phyloP scores from a whole-genome alignment of 2,888 invertebrate species.

The Spisula solida region DNA sequence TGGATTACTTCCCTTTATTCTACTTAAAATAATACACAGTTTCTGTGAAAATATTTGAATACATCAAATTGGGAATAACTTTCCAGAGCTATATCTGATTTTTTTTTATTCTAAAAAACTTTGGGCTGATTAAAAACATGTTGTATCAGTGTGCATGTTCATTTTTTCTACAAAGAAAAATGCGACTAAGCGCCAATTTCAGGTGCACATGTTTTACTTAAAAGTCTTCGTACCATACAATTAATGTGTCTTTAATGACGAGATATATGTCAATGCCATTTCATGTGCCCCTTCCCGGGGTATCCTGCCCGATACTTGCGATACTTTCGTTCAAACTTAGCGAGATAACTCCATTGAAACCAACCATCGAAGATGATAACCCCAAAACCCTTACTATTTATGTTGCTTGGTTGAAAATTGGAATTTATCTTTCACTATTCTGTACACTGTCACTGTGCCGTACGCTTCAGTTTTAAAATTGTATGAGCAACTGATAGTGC shows the following conservation, averaged over 20 bases:
- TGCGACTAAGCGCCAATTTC: not conserved
- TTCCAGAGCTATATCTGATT: not conserved
- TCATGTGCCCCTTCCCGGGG: constrained; percentile 14
- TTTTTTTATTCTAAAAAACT: not conserved
- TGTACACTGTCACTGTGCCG: constrained; percentile 60
- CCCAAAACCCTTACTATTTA: constrained; percentile 62
- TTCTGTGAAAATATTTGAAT: too few relatives aligned
- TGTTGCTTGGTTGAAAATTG: constrained; percentile 68
- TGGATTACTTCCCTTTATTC: too few relatives aligned
- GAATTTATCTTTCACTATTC: constrained; percentile 69
- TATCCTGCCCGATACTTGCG: not conserved
- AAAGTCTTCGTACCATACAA: not conserved
- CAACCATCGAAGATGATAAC: constrained; percentile 69
- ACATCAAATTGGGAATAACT: too few relatives aligned
- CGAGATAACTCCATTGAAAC: constrained; percentile 68
- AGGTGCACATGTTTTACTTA: not conserved
- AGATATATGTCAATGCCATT: constrained; percentile 25
- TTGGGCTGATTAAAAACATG: not conserved
- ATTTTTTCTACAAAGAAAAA: constrained; percentile 17
- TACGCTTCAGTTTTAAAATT: constrained; percentile 53
- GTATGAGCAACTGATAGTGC: constrained; percentile 59
- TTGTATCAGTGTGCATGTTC: not conserved
- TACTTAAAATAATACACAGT: too few relatives aligned
- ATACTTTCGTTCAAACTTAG: constrained; percentile 35
- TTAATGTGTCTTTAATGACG: constrained; percentile 14